Evolutionary conservation across 2,113 vertebrate genomes (phyloP).

Genomic region (Cryptomyrus ogoouensis): DNA sequence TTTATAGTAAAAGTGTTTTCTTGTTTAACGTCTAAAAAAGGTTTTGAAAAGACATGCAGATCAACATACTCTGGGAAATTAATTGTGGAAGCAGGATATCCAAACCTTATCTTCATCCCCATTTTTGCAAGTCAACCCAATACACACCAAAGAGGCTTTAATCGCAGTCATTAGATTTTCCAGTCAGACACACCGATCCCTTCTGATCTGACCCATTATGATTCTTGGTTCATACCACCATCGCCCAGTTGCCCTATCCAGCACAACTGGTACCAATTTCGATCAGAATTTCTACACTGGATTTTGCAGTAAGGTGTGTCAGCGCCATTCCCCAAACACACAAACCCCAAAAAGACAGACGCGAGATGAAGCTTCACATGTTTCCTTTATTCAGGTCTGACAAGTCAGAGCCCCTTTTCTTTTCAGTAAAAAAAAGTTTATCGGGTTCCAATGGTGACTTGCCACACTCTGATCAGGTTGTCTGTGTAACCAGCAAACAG

Average conservation of each 20-base stretch:
- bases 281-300: not conserved
- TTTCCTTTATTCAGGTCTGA: slow-evolving; percentile 58
- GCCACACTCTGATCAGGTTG: slow-evolving; percentile 93
- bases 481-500: slow-evolving; percentile 94
- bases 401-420: not conserved
- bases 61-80: not conserved
- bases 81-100: not conserved
- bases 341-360: not conserved
- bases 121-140: not conserved
- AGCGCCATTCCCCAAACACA: not conserved
- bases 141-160: not conserved
- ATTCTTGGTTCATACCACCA: not conserved
- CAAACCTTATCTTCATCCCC: not conserved
- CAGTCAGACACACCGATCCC: not conserved
- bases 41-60: not conserved
- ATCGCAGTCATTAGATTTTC: not conserved
- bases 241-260: not conserved
- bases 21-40: not conserved
- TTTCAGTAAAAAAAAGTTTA: slow-evolving; percentile 51
- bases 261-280: not conserved
- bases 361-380: slow-evolving; percentile 24
- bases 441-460: slow-evolving; percentile 89
- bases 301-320: not conserved
- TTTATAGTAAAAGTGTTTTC: not conserved
- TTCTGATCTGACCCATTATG: not conserved